These are phyloP conservation scores for Microtus richardsoni DNA, from an alignment of 2,113 vertebrate species.

Conservation along the genomic window DNA sequence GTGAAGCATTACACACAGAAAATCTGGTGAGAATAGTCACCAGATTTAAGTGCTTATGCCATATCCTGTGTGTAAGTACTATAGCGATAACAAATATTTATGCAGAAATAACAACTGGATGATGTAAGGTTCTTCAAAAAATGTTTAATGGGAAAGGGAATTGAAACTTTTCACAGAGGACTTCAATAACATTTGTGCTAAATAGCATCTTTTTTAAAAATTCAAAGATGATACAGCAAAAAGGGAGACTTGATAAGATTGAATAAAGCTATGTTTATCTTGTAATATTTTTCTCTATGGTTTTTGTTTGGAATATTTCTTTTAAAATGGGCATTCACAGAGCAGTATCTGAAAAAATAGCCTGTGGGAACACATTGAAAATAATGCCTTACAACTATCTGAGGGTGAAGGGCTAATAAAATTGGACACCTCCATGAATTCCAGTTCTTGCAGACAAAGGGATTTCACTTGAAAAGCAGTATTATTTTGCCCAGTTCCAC, in stretches of 20 bases:
- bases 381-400: background rate
- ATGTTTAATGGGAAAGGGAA: background rate
- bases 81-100: background rate
- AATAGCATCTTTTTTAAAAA: background rate
- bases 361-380: background rate
- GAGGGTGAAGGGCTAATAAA: background rate
- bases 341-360: conserved; percentile 14
- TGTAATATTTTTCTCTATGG: background rate
- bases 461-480: background rate
- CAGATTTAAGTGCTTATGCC: background rate
- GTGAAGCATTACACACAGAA: background rate
- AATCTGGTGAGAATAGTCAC: too few relatives aligned
- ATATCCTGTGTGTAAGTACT: background rate
- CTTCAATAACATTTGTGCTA: background rate
- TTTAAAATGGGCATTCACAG: background rate
- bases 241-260: background rate
- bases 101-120: background rate
- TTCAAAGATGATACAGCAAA: background rate
- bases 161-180: background rate
- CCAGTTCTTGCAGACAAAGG: conserved; percentile 4
- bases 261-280: background rate
- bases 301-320: conserved; percentile 42
- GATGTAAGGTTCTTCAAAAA: background rate
- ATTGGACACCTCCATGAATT: conserved; percentile 6
- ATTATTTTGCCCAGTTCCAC: background rate